A percentile compares a stretch with the other conserved stretches of the same genome.
phyloP scores from a whole-genome alignment of 1,140 invertebrate species.

The Battus philenor region DNA sequence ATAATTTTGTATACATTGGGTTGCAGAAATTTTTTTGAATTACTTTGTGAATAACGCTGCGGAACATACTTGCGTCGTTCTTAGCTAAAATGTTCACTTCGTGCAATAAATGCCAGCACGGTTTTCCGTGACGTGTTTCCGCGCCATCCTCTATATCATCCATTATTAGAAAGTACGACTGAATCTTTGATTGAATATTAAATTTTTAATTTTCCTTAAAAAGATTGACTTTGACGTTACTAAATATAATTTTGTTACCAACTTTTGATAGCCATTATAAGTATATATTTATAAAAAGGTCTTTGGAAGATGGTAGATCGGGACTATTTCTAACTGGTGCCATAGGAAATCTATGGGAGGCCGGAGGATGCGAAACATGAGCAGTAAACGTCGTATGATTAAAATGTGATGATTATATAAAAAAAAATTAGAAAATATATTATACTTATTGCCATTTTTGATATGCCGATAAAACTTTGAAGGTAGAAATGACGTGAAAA shows the following conservation, averaged over 20 bases:
- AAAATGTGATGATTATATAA: too few species aligned
- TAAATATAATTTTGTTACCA: too few species aligned
- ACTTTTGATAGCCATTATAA: too few species aligned
- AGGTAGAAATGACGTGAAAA: too few species aligned
- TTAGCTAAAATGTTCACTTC: constrained; percentile 12
- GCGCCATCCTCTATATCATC: constrained; percentile 20
- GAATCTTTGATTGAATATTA: background rate
- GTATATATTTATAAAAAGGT: background rate
- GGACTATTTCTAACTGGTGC: background rate
- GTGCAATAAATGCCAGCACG: constrained; percentile 17
- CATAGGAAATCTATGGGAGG: background rate
- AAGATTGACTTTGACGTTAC: too few species aligned
- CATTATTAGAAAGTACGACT: constrained; percentile 4
- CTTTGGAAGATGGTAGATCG: background rate
- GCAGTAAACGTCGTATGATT: too few species aligned
- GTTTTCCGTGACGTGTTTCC: constrained; percentile 10
- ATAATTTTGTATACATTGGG: constrained; percentile 3
- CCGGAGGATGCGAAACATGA: background rate
- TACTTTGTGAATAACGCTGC: background rate
- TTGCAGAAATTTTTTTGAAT: background rate
- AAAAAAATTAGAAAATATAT: too few species aligned
- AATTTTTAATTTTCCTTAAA: background rate
- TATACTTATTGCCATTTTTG: too few species aligned
- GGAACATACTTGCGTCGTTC: constrained; percentile 15
- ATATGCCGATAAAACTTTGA: too few species aligned